These are phyloP conservation scores for Tamandua tetradactyla DNA, from an alignment of 2,797 vertebrate species.

Conservation along the genomic window DNA sequence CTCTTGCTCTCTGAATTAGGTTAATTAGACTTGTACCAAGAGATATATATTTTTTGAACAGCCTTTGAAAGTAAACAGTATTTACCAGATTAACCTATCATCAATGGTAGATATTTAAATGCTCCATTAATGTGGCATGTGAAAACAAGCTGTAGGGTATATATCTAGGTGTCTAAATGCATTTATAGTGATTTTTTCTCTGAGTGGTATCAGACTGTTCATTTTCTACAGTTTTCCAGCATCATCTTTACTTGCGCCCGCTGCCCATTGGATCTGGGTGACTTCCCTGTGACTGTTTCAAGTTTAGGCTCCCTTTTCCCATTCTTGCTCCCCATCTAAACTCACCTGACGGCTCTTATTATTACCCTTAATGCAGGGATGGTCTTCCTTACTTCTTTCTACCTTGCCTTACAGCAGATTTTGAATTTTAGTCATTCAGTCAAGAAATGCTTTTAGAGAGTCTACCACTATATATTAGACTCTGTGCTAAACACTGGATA, in stretches of 20 bases:
- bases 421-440: not conserved
- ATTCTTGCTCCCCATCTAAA: not conserved
- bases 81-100: not conserved
- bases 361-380: not conserved
- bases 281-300: not conserved
- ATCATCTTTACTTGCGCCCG: not conserved
- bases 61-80: constrained; percentile 18
- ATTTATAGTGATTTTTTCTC: not conserved
- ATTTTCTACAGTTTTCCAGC: not conserved
- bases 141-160: not conserved
- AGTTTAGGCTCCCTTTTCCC: not conserved
- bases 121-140: not conserved
- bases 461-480: not conserved
- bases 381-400: not conserved
- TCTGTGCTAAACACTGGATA: not conserved
- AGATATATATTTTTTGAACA: not conserved
- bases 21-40: constrained; percentile 33
- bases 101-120: not conserved
- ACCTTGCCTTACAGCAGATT: not conserved
- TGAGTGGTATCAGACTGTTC: not conserved
- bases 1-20: not conserved
- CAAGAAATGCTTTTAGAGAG: not conserved
- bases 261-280: no score
- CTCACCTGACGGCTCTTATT: not conserved
- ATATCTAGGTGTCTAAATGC: not conserved